These are phyloP conservation scores for Porites australiensis DNA, from an alignment of 64 coral and sea anemone genomes.

Conservation along the genomic window DNA sequence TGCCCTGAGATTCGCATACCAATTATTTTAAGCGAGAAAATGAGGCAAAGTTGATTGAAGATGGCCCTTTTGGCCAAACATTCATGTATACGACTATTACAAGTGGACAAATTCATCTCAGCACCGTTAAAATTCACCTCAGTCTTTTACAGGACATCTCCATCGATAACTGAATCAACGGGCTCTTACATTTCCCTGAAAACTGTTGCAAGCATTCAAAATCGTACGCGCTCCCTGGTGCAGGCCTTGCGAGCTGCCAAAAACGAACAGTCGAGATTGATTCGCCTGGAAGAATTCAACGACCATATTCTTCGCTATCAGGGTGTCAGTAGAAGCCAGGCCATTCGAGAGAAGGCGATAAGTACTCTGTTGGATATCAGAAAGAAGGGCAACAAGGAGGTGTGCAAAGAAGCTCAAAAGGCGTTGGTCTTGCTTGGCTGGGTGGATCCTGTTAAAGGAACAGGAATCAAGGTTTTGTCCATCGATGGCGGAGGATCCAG, in stretches of 20 bases:
- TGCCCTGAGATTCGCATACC: neutral
- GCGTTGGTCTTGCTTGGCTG: slow-evolving; percentile 78
- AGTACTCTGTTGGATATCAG: slow-evolving; percentile 60
- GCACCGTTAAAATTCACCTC: neutral
- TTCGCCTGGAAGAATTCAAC: slow-evolving; percentile 86
- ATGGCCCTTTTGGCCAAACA: neutral
- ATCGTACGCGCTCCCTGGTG: slow-evolving; percentile 85
- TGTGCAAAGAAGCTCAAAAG: slow-evolving; percentile 81
- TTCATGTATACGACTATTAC: neutral
- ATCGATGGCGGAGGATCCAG: slow-evolving; percentile 98
- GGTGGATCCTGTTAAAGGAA: slow-evolving; percentile 83
- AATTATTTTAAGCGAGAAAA: neutral
- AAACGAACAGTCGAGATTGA: slow-evolving; percentile 81
- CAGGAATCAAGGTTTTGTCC: slow-evolving; percentile 81
- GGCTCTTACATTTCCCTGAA: slow-evolving; percentile 23
- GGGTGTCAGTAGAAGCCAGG: slow-evolving; percentile 69
- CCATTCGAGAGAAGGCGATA: slow-evolving; percentile 76
- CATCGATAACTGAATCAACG: neutral
- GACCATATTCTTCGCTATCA: slow-evolving; percentile 90
- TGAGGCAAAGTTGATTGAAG: neutral
- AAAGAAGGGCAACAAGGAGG: slow-evolving; percentile 75
- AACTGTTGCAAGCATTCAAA: slow-evolving; percentile 93
- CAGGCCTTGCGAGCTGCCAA: slow-evolving; percentile 76
- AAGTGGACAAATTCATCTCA: neutral
- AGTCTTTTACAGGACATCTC: slow-evolving; percentile 1